Conservation (phyloP, 1,140 invertebrate species). For the Ostrea denselamellosa region DNA sequence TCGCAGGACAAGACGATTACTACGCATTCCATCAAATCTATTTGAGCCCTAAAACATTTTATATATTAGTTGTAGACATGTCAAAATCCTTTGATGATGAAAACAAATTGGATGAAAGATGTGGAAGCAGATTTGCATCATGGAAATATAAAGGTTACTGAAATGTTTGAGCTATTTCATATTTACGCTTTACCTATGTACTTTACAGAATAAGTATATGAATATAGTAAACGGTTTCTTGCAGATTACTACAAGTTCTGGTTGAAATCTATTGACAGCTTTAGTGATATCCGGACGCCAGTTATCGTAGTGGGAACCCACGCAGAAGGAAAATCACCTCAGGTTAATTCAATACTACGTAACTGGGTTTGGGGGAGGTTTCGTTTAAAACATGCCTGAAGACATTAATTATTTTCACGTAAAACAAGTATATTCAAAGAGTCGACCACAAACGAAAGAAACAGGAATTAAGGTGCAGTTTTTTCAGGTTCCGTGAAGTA, state of each 20-base stretch:
- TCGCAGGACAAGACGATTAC: not conserved
- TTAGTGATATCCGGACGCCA: not conserved
- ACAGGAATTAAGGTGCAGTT: not conserved
- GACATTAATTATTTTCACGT: not conserved
- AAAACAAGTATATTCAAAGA: not conserved
- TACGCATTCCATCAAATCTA: constrained; percentile 7
- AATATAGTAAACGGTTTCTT: not conserved
- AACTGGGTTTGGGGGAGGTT: not conserved
- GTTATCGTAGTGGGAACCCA: not conserved
- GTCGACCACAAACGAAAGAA: not conserved
- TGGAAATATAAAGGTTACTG: not conserved
- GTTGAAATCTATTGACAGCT: not conserved
- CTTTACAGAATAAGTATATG: too few relatives aligned
- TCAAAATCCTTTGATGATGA: not conserved
- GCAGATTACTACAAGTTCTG: constrained; percentile 9
- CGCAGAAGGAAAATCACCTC: not conserved
- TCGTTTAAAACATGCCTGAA: not conserved
- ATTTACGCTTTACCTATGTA: too few relatives aligned
- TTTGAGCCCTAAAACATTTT: not conserved
- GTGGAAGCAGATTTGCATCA: not conserved
- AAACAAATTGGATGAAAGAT: not conserved
- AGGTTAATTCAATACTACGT: not conserved
- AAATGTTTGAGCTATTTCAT: not conserved
- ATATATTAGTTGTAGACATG: not conserved
- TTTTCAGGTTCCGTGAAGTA: not conserved